Conservation (phyloP, 2,888 invertebrate species). For the Pelosia muscerda region DNA sequence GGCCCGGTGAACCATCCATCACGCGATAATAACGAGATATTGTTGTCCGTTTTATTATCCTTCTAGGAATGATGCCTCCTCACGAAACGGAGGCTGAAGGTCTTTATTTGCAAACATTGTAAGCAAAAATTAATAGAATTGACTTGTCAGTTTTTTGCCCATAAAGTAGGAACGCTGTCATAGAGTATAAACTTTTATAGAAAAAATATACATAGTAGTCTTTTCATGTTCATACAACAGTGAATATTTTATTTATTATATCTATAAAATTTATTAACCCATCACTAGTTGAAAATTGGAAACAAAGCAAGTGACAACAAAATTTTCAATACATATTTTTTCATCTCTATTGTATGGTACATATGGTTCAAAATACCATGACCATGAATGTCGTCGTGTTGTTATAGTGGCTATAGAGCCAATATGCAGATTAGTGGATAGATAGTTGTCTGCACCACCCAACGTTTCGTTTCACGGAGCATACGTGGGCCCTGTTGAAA, state of each 20-base stretch:
- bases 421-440: constrained; percentile 82
- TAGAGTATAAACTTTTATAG: constrained; percentile 20
- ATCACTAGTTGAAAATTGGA: constrained; percentile 28
- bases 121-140: constrained; percentile 59
- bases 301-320: constrained; percentile 32
- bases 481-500: constrained; percentile 71
- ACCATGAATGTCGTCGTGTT: constrained; percentile 39
- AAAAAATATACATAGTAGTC: constrained; percentile 35
- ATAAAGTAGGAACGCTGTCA: constrained; percentile 28
- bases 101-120: constrained; percentile 83
- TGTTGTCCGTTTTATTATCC: constrained; percentile 71
- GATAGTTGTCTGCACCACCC: constrained; percentile 76
- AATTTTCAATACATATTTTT: constrained; percentile 18
- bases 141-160: constrained; percentile 55
- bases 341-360: constrained; percentile 36
- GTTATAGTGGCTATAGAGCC: constrained; percentile 64
- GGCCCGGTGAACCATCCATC: constrained; percentile 77
- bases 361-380: constrained; percentile 50
- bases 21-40: constrained; percentile 78
- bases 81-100: constrained; percentile 66
- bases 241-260: constrained; percentile 44
- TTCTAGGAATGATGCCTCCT: constrained; percentile 65
- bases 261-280: constrained; percentile 42
- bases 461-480: constrained; percentile 67
- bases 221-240: constrained; percentile 44